A percentile compares a stretch with the other conserved stretches of the same genome.
Conservation (phyloP, 2,113 vertebrate species). For the Athene cunicularia region DNA sequence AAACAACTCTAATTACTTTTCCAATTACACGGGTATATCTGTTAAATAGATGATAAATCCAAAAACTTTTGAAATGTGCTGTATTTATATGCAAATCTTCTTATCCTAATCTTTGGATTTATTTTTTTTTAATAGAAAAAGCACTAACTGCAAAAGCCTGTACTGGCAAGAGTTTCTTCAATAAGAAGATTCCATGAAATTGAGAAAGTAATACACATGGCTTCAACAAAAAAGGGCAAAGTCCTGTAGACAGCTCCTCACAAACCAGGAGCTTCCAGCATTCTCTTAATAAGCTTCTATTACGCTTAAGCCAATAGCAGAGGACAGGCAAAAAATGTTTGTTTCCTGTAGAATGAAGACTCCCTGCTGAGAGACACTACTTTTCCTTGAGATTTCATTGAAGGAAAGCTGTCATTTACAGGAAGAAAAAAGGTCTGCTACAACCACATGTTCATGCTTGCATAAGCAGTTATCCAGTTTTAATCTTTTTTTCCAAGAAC, state of each 20-base stretch:
- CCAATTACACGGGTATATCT: not conserved
- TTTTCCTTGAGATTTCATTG: conserved; percentile 8
- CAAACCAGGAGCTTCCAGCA: not conserved
- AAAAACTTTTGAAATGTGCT: not conserved
- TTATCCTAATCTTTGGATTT: not conserved
- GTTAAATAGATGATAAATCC: not conserved
- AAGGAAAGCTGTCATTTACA: conserved; percentile 26
- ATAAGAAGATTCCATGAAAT: not conserved
- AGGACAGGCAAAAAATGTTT: conserved; percentile 37
- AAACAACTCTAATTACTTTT: not conserved
- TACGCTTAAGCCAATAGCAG: not conserved
- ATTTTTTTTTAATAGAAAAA: not conserved
- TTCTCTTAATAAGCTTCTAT: not conserved
- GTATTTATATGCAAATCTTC: not conserved
- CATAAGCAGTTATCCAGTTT: not conserved
- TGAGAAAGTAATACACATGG: not conserved
- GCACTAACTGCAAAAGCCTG: not conserved
- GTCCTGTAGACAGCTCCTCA: not conserved
- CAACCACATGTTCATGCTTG: not conserved
- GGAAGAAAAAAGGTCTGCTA: not conserved
- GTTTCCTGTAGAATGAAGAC: conserved; percentile 17
- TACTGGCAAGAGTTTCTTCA: not conserved
- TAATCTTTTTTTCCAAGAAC: not conserved
- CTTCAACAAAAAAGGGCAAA: not conserved
- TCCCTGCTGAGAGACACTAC: conserved; percentile 24